phyloP scores from a whole-genome alignment of 2,113 vertebrate genomes.

The Malurus alboscapulatus region DNA sequence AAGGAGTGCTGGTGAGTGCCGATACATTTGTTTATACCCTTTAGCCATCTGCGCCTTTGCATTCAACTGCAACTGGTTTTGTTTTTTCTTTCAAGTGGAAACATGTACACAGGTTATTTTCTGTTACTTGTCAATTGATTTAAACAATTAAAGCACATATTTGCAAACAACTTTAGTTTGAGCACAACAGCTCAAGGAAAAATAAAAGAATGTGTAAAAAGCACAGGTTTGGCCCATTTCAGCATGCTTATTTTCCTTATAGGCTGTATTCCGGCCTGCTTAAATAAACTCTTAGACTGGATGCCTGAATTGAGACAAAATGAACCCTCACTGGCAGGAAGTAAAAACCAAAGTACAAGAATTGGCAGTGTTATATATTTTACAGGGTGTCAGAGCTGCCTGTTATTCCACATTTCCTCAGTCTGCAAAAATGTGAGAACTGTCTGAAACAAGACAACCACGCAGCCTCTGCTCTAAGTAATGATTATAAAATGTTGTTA shows the following conservation, averaged over 20 bases:
- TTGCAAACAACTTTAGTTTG: not conserved
- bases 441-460: not conserved
- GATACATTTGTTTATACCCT: not conserved
- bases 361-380: not conserved
- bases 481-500: not conserved
- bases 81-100: not conserved
- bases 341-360: not conserved
- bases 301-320: not conserved
- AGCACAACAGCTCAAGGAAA: not conserved
- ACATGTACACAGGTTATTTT: not conserved
- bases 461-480: not conserved
- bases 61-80: not conserved
- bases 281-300: not conserved
- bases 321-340: not conserved
- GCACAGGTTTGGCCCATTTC: not conserved
- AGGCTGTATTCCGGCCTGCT: not conserved
- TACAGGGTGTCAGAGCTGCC: not conserved
- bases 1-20: not conserved
- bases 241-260: not conserved
- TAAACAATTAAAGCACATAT: not conserved
- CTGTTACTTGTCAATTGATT: not conserved
- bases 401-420: not conserved
- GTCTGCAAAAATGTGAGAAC: not conserved
- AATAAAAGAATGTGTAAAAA: not conserved
- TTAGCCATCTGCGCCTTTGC: not conserved